Evolutionary conservation across 2,888 invertebrate genomes (phyloP).

Genomic region (Sipha maydis): DNA sequence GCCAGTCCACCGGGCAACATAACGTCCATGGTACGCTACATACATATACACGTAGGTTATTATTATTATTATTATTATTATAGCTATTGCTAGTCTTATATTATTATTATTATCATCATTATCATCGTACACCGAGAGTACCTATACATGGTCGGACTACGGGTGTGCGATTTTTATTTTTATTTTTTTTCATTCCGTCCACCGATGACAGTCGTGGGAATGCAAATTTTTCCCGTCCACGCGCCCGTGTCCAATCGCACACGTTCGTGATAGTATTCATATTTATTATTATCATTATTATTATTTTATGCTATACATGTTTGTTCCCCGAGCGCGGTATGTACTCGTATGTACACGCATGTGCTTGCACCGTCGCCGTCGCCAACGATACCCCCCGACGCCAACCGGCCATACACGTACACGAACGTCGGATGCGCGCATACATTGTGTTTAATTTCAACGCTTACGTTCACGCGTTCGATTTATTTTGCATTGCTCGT

Average conservation of each 20-base stretch:
- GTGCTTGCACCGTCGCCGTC: background rate
- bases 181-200: background rate
- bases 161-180: background rate
- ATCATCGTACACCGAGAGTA: background rate
- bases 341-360: background rate
- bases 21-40: background rate
- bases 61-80: background rate
- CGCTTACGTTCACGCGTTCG: no score
- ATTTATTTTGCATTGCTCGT: no score
- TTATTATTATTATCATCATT: background rate
- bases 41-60: conserved; percentile 1
- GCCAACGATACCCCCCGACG: no score
- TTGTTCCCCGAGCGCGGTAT: background rate
- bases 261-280: conserved; percentile 40
- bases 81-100: background rate
- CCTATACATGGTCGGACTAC: background rate
- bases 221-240: conserved; percentile 54
- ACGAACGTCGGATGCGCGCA: no score
- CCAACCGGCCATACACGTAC: no score
- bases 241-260: conserved; percentile 49
- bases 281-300: background rate
- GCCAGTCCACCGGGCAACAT: conserved; percentile 29
- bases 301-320: background rate
- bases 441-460: no score
- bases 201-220: conserved; percentile 53